These are phyloP conservation scores for Cairina moschata DNA, from an alignment of 2,113 vertebrate genomes.

Conservation along the genomic window DNA sequence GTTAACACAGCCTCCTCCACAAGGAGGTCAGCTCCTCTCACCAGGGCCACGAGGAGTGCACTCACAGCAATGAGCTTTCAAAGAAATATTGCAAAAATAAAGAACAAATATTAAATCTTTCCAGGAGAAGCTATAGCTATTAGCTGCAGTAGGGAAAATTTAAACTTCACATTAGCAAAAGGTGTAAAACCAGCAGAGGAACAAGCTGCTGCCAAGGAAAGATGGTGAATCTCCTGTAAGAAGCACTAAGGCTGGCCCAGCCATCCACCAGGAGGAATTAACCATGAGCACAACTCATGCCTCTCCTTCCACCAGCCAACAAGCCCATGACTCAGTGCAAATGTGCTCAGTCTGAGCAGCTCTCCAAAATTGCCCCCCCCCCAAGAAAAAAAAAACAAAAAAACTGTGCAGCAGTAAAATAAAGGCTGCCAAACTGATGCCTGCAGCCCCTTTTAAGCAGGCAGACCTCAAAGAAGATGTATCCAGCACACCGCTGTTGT, in stretches of 20 bases:
- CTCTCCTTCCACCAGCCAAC: background rate
- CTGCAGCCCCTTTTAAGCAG: background rate
- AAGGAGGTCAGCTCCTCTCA: background rate
- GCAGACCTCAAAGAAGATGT: background rate
- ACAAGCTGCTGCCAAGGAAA: background rate
- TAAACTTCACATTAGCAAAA: background rate
- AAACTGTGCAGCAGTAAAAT: background rate
- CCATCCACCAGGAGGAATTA: background rate
- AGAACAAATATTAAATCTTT: background rate
- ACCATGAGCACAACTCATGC: background rate
- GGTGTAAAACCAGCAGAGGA: background rate
- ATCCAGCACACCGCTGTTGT: accelerated
- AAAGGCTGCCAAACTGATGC: background rate
- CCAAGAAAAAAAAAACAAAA: too few relatives aligned
- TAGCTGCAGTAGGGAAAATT: background rate
- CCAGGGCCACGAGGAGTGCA: accelerated
- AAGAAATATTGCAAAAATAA: background rate
- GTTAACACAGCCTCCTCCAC: background rate
- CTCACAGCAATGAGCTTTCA: background rate
- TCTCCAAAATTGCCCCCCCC: background rate
- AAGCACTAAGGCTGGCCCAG: background rate
- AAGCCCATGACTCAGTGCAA: background rate
- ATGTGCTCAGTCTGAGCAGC: background rate
- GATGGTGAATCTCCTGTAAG: background rate
- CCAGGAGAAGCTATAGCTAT: background rate